A percentile compares a stretch with the other conserved stretches of the same genome.
phyloP scores from a whole-genome alignment of 2,888 invertebrate genomes.

The Willowsia nigromaculata region DNA sequence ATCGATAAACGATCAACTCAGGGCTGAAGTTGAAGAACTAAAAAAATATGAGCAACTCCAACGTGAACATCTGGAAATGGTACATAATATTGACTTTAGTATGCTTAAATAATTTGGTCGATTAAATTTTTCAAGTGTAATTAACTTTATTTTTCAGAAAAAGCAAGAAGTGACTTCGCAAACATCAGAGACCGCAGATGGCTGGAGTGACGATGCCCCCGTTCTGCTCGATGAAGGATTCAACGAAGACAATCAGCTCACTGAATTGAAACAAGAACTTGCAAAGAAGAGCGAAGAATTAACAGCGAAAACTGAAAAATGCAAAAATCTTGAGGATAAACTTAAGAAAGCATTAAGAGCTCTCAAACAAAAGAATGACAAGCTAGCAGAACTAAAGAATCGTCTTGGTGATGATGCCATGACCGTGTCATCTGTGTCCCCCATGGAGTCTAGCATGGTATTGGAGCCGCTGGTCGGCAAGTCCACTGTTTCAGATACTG shows the following conservation, averaged over 20 bases:
- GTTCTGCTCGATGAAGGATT: slow-evolving; percentile 77
- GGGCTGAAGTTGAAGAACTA: too few relatives aligned
- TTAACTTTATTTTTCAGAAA: background rate
- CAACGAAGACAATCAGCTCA: slow-evolving; percentile 72
- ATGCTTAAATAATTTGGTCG: too few relatives aligned
- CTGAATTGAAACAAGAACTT: slow-evolving; percentile 77
- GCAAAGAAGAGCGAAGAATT: slow-evolving; percentile 37
- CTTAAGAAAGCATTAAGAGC: slow-evolving; percentile 87
- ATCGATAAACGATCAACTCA: too few relatives aligned
- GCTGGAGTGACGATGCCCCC: slow-evolving; percentile 81
- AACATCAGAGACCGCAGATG: slow-evolving; percentile 37
- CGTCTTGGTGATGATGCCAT: slow-evolving; percentile 85
- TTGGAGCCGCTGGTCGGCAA: slow-evolving; percentile 34
- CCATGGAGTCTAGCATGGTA: slow-evolving; percentile 28
- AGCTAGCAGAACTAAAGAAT: slow-evolving; percentile 89
- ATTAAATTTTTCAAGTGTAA: too few relatives aligned
- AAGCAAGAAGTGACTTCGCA: background rate
- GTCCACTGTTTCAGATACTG: background rate
- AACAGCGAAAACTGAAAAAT: background rate
- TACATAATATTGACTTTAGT: too few relatives aligned
- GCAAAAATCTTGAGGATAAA: slow-evolving; percentile 81
- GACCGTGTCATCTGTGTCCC: slow-evolving; percentile 36
- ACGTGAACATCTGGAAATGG: slow-evolving; percentile 47
- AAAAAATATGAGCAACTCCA: slow-evolving; percentile 43
- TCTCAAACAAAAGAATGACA: slow-evolving; percentile 87